Conservation (phyloP, 2,113 vertebrate species). For the Donacobius atricapilla region DNA sequence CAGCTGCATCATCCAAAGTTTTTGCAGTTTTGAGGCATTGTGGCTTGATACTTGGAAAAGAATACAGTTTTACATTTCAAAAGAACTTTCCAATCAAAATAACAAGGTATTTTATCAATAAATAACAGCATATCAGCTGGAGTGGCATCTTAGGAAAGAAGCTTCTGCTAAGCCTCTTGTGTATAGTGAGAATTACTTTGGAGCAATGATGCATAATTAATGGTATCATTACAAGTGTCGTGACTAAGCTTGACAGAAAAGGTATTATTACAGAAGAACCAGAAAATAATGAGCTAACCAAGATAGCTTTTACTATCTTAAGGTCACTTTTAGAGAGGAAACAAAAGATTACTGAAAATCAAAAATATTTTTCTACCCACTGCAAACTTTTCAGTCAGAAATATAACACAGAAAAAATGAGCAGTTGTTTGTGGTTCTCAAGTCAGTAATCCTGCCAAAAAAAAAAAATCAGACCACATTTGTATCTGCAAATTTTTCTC, state of each 20-base stretch:
- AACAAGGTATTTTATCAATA: neutral
- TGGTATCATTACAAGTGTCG: neutral
- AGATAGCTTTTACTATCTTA: neutral
- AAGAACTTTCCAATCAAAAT: neutral
- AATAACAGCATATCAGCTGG: neutral
- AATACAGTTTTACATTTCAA: neutral
- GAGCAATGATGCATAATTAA: conserved; percentile 18
- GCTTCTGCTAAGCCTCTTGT: neutral
- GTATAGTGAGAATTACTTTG: neutral
- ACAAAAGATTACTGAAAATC: neutral
- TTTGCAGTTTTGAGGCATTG: neutral
- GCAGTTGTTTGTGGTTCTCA: neutral
- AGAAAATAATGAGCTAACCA: neutral
- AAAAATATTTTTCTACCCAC: neutral
- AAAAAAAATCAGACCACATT: neutral
- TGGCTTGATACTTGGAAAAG: neutral
- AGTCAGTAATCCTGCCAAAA: neutral
- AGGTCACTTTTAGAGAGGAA: neutral
- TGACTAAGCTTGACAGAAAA: neutral
- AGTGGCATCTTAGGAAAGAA: neutral
- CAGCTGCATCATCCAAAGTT: neutral
- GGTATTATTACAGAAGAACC: neutral
- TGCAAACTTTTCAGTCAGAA: neutral
- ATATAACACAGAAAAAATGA: neutral
- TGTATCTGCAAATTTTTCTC: neutral